Evolutionary conservation across 2,113 vertebrate genomes (phyloP), one percentile per base, ranked within the genome.

Genomic region (Cisticola juncidis): DNA sequence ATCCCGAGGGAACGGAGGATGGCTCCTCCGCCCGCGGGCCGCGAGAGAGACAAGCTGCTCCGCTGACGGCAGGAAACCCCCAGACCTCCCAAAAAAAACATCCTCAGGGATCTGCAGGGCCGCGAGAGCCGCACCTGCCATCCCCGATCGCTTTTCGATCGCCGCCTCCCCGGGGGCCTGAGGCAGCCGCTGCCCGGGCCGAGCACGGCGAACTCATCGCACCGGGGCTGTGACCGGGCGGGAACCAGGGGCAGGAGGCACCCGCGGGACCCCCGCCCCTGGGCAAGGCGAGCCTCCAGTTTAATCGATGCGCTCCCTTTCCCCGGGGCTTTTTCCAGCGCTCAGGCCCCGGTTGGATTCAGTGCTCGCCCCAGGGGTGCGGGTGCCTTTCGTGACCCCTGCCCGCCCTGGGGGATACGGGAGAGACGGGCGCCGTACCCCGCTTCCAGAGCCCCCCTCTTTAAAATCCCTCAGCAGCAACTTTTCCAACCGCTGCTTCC

Each of bases 221-320:
- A 3, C 5, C 9, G 36, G 14, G 40, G 6, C 19, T 16, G 54
- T 4, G 10, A 20, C 26, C 10, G 35, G 22, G 18, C 4, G 14
- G 11, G 15, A 1, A 3, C 3, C 7, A n/a, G 5, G 14, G 1
- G 1, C 6, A 6, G 9, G 6, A 31, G 18, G 31, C 19, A 17
- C 31, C 23, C 2, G 13, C 4, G 20, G 26, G 14, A 14, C 19
- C 3, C 28, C 3, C 60, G 18, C 8, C 36, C 38, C 28, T 20
- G 25, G 11, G 40, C 18, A 12, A 6, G 14, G 14, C 11, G 14
- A 23, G 5, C 36, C 18, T 20, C 54, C n/a, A 22, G 29, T 47
- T 64, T 42, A 81, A 60, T 77, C 73, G 69, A 81, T 87, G 15
- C 54, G 4, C 36, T 65, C 14, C 56, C 2, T 78, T 73, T n/a